phyloP scores from a whole-genome alignment of 2,888 invertebrate genomes.

The Odontocerum albicorne region DNA sequence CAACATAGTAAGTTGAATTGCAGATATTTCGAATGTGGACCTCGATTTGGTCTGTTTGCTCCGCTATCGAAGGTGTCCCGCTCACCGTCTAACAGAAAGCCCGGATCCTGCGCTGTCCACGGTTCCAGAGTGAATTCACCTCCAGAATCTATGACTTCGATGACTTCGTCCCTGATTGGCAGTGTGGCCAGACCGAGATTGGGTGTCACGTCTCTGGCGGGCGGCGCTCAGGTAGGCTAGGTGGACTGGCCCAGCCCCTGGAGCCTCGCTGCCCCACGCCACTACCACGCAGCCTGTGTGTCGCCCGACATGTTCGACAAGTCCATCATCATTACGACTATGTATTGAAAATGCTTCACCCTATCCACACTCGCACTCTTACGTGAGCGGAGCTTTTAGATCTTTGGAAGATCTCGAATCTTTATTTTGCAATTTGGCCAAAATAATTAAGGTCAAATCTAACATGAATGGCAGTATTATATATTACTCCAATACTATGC shows the following conservation, averaged over 20 bases:
- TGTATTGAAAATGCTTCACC: slow-evolving; percentile 33
- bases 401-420: background rate
- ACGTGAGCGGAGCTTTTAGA: background rate
- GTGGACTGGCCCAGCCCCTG: slow-evolving; percentile 44
- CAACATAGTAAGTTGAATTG: no score
- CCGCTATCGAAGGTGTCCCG: slow-evolving; percentile 87
- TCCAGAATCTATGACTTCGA: slow-evolving; percentile 73
- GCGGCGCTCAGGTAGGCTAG: slow-evolving; percentile 63
- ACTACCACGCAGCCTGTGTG: slow-evolving; percentile 35
- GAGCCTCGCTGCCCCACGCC: slow-evolving; percentile 33
- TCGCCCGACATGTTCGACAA: slow-evolving; percentile 36
- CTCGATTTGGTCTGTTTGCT: slow-evolving; percentile 91
- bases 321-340: slow-evolving; percentile 35
- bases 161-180: slow-evolving; percentile 50
- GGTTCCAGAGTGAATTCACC: slow-evolving; percentile 74
- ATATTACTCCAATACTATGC: no score
- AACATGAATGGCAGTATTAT: no score
- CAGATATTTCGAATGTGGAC: slow-evolving; percentile 93
- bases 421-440: no score
- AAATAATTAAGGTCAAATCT: no score
- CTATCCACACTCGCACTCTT: background rate
- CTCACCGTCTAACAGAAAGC: slow-evolving; percentile 74
- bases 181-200: slow-evolving; percentile 62
- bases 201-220: slow-evolving; percentile 66
- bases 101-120: slow-evolving; percentile 65